Percentiles rank a stretch among this genome's conserved stretches.
Evolutionary conservation across 2,113 vertebrate species (phyloP).

Genomic region (Lophius piscatorius): DNA sequence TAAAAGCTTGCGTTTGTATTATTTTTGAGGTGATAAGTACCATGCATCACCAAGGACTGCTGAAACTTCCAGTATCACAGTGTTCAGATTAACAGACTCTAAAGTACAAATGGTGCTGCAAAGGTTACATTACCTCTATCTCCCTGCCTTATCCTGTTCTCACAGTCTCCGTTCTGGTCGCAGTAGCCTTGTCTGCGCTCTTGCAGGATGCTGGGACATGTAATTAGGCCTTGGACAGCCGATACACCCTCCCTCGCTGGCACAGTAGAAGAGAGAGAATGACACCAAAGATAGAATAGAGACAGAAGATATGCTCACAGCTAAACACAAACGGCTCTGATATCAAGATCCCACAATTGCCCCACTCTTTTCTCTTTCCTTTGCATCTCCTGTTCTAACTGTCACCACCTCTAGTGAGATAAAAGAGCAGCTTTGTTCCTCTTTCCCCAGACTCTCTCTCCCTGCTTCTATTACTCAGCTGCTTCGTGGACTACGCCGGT

Average conservation of each 20-base stretch:
- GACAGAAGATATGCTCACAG: constrained; percentile 8
- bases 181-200: constrained; percentile 60
- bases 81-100: constrained; percentile 5
- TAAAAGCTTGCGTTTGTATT: constrained; percentile 5
- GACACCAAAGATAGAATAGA: constrained; percentile 49
- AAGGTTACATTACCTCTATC: constrained; percentile 65
- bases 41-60: constrained; percentile 10
- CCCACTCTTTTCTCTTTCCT: constrained; percentile 27
- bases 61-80: constrained; percentile 46
- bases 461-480: constrained; percentile 46
- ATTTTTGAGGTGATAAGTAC: constrained; percentile 26
- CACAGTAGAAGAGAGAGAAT: constrained; percentile 53
- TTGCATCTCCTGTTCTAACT: constrained; percentile 18
- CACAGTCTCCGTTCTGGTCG: constrained; percentile 51
- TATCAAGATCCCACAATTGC: constrained; percentile 9
- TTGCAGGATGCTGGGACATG: constrained; percentile 75
- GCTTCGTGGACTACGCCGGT: constrained; percentile 67
- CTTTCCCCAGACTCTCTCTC: constrained; percentile 2
- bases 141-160: constrained; percentile 50
- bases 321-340: constrained; percentile 34
- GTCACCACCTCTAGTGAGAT: constrained; percentile 22
- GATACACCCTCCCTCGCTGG: constrained; percentile 67
- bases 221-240: constrained; percentile 72
- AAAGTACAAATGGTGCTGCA: constrained; percentile 1
- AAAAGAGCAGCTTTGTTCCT: constrained; percentile 24